phyloP scores from a whole-genome alignment of 1,140 invertebrate genomes.

The Papilio polyxenes region DNA sequence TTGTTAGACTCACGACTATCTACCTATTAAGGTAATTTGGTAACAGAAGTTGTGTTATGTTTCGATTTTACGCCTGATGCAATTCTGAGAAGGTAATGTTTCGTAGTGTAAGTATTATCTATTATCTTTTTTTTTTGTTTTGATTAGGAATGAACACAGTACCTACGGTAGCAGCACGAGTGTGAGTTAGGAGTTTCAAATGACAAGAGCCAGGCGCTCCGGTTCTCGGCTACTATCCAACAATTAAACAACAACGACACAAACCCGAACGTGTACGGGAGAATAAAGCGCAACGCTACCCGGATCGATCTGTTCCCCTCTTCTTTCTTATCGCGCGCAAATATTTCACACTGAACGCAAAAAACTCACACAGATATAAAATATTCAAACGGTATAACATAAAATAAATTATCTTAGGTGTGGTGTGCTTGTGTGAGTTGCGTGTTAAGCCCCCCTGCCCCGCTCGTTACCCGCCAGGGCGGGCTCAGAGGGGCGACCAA shows the following conservation, averaged over 20 bases:
- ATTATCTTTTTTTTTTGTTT: background rate
- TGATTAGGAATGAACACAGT: background rate
- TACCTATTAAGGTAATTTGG: background rate
- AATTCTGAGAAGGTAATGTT: background rate
- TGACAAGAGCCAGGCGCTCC: background rate
- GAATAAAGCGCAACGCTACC: constrained; percentile 73
- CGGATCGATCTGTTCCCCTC: constrained; percentile 78
- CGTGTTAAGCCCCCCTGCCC: constrained; percentile 33
- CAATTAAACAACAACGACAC: constrained; percentile 69
- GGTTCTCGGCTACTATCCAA: constrained; percentile 43
- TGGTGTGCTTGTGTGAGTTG: constrained; percentile 67
- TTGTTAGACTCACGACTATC: too few species aligned
- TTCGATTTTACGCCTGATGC: background rate
- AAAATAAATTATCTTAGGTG: constrained; percentile 81
- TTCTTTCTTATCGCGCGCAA: constrained; percentile 80
- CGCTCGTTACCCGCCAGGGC: constrained; percentile 65
- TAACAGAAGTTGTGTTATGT: background rate
- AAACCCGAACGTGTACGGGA: constrained; percentile 36
- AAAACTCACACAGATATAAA: constrained; percentile 81
- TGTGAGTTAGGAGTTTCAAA: background rate
- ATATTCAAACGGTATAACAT: constrained; percentile 80
- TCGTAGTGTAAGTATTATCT: background rate
- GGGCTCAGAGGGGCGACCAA: constrained; percentile 68
- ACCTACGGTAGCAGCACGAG: background rate
- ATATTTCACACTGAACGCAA: constrained; percentile 81